A percentile compares a stretch with the other conserved stretches of the same genome.
These are phyloP conservation scores for Australoheros scitulus DNA, from an alignment of 2,113 vertebrate genomes.

Conservation along the genomic window DNA sequence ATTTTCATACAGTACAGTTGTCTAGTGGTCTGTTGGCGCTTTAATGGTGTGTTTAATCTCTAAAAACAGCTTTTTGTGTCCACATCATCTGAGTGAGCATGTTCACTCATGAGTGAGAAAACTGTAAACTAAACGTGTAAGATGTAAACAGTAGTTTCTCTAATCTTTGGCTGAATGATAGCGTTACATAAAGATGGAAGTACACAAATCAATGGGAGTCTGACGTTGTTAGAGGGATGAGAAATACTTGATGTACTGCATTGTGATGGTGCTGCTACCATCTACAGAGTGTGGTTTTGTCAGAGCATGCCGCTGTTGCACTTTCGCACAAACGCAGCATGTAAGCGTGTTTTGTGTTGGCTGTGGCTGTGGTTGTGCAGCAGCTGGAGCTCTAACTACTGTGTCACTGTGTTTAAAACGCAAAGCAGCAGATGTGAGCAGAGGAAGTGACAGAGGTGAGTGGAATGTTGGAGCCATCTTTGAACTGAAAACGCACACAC, in stretches of 20 bases:
- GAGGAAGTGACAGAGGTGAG: constrained; percentile 97
- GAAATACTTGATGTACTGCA: not conserved
- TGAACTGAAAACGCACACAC: constrained; percentile 33
- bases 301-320: not conserved
- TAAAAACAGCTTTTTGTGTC: not conserved
- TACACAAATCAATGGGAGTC: not conserved
- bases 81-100: not conserved
- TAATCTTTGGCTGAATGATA: not conserved
- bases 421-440: constrained; percentile 92
- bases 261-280: not conserved
- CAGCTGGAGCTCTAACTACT: constrained; percentile 73
- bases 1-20: not conserved
- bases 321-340: not conserved
- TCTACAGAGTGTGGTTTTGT: not conserved
- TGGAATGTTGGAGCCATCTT: constrained; percentile 78
- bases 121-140: not conserved
- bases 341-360: constrained; percentile 27
- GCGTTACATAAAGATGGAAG: not conserved
- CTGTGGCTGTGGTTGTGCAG: constrained; percentile 13
- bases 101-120: not conserved
- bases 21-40: not conserved
- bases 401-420: constrained; percentile 84
- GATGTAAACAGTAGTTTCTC: not conserved
- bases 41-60: not conserved
- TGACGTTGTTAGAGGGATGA: not conserved